Conservation (phyloP, 2,888 invertebrate species). For the Eugnorisma glareosa region DNA sequence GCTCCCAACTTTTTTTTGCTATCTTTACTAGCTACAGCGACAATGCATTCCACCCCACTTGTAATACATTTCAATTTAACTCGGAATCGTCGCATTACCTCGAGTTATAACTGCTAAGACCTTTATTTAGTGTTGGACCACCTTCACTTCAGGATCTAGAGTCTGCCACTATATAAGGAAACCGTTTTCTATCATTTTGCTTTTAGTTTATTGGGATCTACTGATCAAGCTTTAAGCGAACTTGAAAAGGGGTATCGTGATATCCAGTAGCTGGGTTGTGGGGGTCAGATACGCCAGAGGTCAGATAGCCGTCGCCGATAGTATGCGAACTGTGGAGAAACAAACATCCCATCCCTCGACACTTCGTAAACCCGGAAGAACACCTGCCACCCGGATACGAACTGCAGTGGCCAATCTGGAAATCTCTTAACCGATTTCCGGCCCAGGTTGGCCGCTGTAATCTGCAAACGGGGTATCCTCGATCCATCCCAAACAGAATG, state of each 20-base stretch:
- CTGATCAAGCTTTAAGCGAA: background rate
- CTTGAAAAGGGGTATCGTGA: background rate
- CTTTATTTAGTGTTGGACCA: conserved; percentile 74
- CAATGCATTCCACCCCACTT: conserved; percentile 76
- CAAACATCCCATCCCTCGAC: too few relatives aligned
- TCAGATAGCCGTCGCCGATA: too few relatives aligned
- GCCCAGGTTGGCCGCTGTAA: too few relatives aligned
- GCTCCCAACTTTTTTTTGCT: conserved; percentile 12
- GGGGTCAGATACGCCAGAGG: too few relatives aligned
- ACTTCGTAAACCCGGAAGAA: too few relatives aligned
- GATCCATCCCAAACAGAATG: too few relatives aligned
- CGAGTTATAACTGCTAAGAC: conserved; percentile 71
- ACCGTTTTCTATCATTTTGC: conserved; percentile 40
- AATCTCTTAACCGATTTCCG: too few relatives aligned
- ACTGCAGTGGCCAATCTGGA: too few relatives aligned
- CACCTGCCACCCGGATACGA: too few relatives aligned
- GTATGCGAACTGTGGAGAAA: too few relatives aligned
- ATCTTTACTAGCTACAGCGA: conserved; percentile 62
- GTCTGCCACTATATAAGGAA: conserved; percentile 46
- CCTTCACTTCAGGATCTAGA: conserved; percentile 60
- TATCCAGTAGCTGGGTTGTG: too few relatives aligned
- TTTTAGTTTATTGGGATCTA: conserved; percentile 33
- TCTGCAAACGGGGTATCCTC: too few relatives aligned
- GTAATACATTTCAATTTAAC: conserved; percentile 83
- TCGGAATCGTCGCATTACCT: conserved; percentile 74